These are phyloP conservation scores for Pentamera pediparva DNA, from an alignment of 53 echinoderm and acorn worm genomes.

Conservation along the genomic window DNA sequence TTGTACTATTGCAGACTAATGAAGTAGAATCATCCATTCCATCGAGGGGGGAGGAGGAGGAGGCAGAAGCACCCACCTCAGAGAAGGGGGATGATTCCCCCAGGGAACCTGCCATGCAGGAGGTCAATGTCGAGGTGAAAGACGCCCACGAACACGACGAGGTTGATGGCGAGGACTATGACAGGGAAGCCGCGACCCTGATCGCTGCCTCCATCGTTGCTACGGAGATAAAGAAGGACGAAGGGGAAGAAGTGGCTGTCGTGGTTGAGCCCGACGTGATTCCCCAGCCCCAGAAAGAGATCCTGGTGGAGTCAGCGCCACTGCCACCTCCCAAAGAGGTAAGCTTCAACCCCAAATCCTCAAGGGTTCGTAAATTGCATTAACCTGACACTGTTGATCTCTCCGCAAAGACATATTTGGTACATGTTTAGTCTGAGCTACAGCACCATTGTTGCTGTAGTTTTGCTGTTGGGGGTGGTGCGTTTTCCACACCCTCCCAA, in stretches of 20 bases:
- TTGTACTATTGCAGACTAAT: too few relatives aligned
- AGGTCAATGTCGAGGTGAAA: background rate
- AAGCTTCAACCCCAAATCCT: too few relatives aligned
- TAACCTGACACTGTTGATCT: too few relatives aligned
- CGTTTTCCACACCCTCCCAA: too few relatives aligned
- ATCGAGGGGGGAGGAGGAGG: background rate
- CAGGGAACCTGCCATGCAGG: too few relatives aligned
- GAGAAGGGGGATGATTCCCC: too few relatives aligned
- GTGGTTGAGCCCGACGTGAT: conserved; percentile 23
- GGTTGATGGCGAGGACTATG: conserved; percentile 5
- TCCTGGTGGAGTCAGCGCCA: conserved; percentile 5
- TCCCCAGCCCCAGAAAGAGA: conserved; percentile 11
- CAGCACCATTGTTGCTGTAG: too few relatives aligned
- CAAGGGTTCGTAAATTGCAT: too few relatives aligned
- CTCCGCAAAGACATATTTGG: too few relatives aligned
- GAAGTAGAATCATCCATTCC: background rate
- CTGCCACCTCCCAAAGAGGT: conserved; percentile 3
- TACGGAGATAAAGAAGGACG: conserved; percentile 29
- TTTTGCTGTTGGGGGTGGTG: too few relatives aligned
- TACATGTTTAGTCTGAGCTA: too few relatives aligned
- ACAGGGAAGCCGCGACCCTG: conserved; percentile 25
- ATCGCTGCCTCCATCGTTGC: conserved; percentile 24
- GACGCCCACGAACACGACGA: conserved; percentile 8
- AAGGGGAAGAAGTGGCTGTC: conserved; percentile 13
- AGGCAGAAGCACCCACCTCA: background rate